A percentile compares a stretch with the other conserved stretches of the same genome.
phyloP scores from a whole-genome alignment of 2,888 invertebrate genomes.

The Himalopsyche kuldschensis region DNA sequence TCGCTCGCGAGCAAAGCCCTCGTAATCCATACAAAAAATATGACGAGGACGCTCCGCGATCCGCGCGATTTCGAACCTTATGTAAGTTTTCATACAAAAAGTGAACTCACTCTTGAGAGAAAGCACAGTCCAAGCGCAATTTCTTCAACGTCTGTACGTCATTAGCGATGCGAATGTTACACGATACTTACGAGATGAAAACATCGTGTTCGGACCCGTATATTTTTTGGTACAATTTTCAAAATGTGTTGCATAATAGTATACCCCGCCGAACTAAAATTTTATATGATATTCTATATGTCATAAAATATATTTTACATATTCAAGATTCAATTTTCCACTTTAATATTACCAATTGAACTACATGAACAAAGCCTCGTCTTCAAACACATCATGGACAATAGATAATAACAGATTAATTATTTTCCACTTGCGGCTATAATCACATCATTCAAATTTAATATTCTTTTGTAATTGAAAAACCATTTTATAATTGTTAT shows the following conservation, averaged over 20 bases:
- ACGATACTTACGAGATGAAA: neutral
- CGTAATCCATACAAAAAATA: neutral
- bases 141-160: conserved; percentile 2
- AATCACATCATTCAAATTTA: too few relatives aligned
- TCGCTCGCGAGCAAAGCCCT: neutral
- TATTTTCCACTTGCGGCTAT: too few relatives aligned
- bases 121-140: neutral
- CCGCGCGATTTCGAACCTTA: neutral
- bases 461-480: too few relatives aligned
- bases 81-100: neutral
- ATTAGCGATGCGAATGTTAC: conserved; percentile 16
- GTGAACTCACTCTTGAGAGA: neutral
- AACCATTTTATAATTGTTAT: too few relatives aligned
- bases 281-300: neutral
- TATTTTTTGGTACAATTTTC: neutral
- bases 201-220: neutral
- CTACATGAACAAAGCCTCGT: too few relatives aligned
- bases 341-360: too few relatives aligned
- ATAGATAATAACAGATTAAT: too few relatives aligned
- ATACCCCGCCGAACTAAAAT: neutral
- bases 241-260: neutral
- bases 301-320: neutral
- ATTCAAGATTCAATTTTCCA: too few relatives aligned
- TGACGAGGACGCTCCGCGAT: neutral
- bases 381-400: too few relatives aligned